Evolutionary conservation across 2,113 vertebrate genomes (phyloP).

Genomic region (Zonotrichia leucophrys): DNA sequence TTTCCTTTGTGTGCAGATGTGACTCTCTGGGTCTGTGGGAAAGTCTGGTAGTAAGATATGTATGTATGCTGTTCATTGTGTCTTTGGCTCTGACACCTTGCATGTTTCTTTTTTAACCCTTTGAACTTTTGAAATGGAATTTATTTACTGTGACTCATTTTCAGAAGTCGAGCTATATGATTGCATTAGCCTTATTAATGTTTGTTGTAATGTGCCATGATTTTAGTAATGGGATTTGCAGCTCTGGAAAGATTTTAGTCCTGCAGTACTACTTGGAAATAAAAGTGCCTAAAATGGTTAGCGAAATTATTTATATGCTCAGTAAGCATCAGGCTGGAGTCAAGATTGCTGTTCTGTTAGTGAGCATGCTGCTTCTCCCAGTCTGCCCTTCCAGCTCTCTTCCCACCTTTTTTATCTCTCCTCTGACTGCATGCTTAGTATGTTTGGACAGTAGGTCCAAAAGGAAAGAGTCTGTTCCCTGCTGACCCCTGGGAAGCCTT

Average conservation of each 20-base stretch:
- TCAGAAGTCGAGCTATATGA: not conserved
- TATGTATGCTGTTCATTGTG: not conserved
- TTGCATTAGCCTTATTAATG: not conserved
- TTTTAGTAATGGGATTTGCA: not conserved
- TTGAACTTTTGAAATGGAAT: not conserved
- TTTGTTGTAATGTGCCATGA: not conserved
- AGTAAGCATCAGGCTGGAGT: not conserved
- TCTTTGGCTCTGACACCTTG: not conserved
- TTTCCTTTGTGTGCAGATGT: slow-evolving; percentile 1
- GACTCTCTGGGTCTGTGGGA: not conserved
- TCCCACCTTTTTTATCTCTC: not conserved
- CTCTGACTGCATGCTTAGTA: not conserved
- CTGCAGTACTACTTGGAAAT: not conserved
- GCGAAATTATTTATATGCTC: not conserved
- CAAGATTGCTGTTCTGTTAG: not conserved
- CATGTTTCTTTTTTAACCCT: not conserved
- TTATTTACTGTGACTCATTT: not conserved
- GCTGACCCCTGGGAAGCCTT: not conserved
- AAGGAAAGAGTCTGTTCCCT: not conserved
- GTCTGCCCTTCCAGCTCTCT: not conserved
- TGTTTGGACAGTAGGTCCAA: not conserved
- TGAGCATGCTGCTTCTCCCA: not conserved
- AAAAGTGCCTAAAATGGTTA: not conserved
- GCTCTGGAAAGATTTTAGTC: not conserved
- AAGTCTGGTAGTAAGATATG: not conserved